Evolutionary conservation across 1,140 invertebrate genomes (phyloP).

Genomic region (Drosophila novamexicana): DNA sequence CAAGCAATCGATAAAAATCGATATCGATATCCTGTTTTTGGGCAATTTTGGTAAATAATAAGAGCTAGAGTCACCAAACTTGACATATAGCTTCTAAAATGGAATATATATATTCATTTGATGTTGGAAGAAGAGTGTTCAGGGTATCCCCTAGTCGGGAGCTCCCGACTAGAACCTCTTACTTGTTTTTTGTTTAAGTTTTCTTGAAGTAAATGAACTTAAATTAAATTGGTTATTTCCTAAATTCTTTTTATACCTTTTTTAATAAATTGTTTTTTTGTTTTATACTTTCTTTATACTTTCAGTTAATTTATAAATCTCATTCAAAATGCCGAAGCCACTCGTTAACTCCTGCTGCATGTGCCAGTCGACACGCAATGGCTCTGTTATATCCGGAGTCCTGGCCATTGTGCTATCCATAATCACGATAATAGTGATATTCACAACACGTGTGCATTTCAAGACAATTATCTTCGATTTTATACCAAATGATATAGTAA

Average conservation of each 20-base stretch:
- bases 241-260: background rate
- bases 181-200: too few relatives aligned
- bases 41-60: too few relatives aligned
- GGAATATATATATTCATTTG: too few relatives aligned
- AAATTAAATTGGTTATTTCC: too few relatives aligned
- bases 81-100: too few relatives aligned
- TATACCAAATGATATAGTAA: slow-evolving; percentile 86
- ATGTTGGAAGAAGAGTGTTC: too few relatives aligned
- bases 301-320: slow-evolving; percentile 18
- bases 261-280: background rate
- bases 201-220: too few relatives aligned
- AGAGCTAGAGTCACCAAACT: too few relatives aligned
- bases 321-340: slow-evolving; percentile 72
- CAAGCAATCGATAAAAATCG: too few relatives aligned
- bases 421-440: slow-evolving; percentile 85
- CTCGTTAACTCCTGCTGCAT: slow-evolving; percentile 87
- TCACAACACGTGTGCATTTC: slow-evolving; percentile 86
- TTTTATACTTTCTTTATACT: background rate
- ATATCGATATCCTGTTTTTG: too few relatives aligned
- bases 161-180: too few relatives aligned
- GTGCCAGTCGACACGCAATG: slow-evolving; percentile 88
- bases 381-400: slow-evolving; percentile 89
- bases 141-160: too few relatives aligned
- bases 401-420: slow-evolving; percentile 87
- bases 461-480: slow-evolving; percentile 86